Evolutionary conservation across 1,140 invertebrate species (phyloP), one percentile per base, ranked within the genome.

Genomic region (Gonatopus flavifemur): DNA sequence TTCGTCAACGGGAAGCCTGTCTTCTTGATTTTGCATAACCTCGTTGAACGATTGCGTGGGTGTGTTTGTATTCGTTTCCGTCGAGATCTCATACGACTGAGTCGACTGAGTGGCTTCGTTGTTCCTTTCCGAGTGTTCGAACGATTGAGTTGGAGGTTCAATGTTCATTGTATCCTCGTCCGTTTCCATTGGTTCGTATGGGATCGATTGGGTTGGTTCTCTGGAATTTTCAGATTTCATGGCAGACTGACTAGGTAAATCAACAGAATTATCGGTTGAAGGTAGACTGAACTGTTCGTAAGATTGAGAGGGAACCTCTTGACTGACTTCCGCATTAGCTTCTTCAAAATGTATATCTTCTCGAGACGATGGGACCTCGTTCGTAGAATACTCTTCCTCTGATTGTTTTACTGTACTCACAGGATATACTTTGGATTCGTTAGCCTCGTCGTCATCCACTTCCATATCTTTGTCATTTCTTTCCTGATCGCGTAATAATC

Each of bases 11-110:
- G 36, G 45, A 4, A 53, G 42, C 20, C 60, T 57, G 2, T 64
- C 68, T 0, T 67, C 64, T 12, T 69, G 63, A 21, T 57, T 55
- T 22, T 70, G 61, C 35, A 72, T 56, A 0, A 69, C 57, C 32
- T 76, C 69, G 8, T 70, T 74, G 19, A 69, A 76, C 0, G 75
- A 78, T n/a, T 78, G 74, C 0, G 69, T 76, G 1, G 72, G 72
- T 3, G 68, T 60, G 20, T 76, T 67, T 5, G 55, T 51, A n/a
- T 55, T 64, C 5, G 42, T 41, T 18, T 66, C 65, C 2, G 20
- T 39, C 2, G 60, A 60, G 9, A 25, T 21, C 12, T 70, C 59
- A 20, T 67, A 67, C 8, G 57, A 62, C 22, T 62, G 62, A 2
- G 55, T 48, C 5, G 66, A 70, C 18, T 70, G 69, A 1, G 65